Evolutionary conservation across 1,140 invertebrate species (phyloP).

Genomic region (Drosophila kohkoa): DNA sequence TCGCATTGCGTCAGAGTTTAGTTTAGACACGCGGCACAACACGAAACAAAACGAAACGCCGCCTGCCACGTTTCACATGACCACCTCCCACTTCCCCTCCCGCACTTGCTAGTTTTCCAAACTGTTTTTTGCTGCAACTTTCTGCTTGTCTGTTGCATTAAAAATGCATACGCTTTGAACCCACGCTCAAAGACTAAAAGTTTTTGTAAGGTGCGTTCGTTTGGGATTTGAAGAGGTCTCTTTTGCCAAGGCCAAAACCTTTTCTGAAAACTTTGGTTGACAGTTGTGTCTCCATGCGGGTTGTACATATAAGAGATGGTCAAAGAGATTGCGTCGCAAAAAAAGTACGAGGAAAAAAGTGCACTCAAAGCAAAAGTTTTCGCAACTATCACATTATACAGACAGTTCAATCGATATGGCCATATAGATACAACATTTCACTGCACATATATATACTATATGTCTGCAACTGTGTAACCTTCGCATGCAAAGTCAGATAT

Average conservation of each 20-base stretch:
- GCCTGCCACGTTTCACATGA: constrained; percentile 18
- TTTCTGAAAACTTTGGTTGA: constrained; percentile 48
- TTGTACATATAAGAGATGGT: constrained; percentile 48
- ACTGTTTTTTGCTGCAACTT: constrained; percentile 50
- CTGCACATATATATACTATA: constrained; percentile 3
- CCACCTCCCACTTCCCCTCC: not conserved
- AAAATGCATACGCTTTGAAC: constrained; percentile 69
- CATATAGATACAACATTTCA: not conserved
- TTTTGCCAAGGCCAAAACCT: constrained; percentile 62
- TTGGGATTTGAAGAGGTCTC: constrained; percentile 16
- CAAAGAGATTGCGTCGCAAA: constrained; percentile 46
- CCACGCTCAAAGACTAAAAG: constrained; percentile 25
- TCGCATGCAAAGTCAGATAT: constrained; percentile 52
- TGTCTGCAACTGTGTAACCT: constrained; percentile 14
- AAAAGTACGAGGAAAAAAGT: constrained; percentile 7
- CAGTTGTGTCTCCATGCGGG: constrained; percentile 62
- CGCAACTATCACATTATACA: not conserved
- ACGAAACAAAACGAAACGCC: not conserved
- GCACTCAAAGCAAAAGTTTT: constrained; percentile 21
- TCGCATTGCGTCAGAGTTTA: constrained; percentile 72
- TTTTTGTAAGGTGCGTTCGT: constrained; percentile 38
- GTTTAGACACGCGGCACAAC: constrained; percentile 31
- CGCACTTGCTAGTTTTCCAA: constrained; percentile 40
- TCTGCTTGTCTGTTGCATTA: constrained; percentile 67
- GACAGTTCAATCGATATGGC: constrained; percentile 55